Evolutionary conservation across 2,888 invertebrate species (phyloP).

Genomic region (Thecophora atra): DNA sequence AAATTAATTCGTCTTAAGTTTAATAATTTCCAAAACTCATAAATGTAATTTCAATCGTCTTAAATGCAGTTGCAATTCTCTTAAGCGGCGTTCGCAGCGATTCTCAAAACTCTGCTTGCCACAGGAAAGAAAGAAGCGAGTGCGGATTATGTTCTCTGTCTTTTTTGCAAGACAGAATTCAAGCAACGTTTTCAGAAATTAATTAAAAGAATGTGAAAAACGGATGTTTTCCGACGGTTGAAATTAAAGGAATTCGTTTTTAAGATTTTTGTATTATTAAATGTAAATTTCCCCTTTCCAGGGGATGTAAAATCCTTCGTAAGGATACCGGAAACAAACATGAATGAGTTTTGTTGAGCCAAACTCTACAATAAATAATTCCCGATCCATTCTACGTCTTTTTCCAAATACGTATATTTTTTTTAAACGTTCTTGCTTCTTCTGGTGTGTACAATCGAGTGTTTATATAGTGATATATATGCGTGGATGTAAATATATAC

Average conservation of each 20-base stretch:
- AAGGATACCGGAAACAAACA: too few species aligned
- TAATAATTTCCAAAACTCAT: background rate
- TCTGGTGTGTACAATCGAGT: background rate
- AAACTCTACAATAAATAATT: constrained; percentile 39
- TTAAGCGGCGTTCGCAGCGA: background rate
- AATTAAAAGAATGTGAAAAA: too few species aligned
- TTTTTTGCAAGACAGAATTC: background rate
- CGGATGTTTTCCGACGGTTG: too few species aligned
- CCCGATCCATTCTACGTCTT: constrained; percentile 20
- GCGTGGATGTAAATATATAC: constrained; percentile 34
- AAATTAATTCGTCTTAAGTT: background rate
- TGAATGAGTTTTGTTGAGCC: too few species aligned
- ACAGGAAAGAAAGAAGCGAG: background rate
- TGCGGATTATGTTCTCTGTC: background rate
- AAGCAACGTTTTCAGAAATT: too few species aligned
- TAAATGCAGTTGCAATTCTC: background rate
- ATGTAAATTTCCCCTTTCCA: too few species aligned
- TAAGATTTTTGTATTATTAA: too few species aligned
- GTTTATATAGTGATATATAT: constrained; percentile 2
- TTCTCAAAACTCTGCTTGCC: background rate
- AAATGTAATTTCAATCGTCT: too few species aligned
- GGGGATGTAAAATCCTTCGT: too few species aligned
- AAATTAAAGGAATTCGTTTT: too few species aligned
- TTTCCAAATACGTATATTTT: too few species aligned
- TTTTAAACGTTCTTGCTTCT: too few species aligned